Base-by-base conservation (phyloP, 92 coral and sea anemone species). In the Umimayanthus kanabou region DNA sequence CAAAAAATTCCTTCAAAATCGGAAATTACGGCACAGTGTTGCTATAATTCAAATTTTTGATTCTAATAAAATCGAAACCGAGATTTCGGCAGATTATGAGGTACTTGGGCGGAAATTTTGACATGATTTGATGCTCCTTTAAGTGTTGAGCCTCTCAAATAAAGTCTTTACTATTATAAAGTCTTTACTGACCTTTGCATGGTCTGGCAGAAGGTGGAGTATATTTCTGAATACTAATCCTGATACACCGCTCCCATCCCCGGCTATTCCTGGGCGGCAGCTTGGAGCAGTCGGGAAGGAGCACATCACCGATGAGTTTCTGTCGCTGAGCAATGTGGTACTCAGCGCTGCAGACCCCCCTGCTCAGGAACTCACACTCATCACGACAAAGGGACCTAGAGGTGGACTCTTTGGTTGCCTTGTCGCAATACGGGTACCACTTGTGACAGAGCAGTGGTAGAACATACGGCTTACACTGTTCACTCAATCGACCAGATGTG, bases 391-490 rank as follows among this genome's bases (percentile, higher is more conserved):
- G 87, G 18, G 93, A 80, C 22, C 94, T 85, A 16, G 94, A 90
- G 45, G 86, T 89, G 3, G 95, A 98, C 4, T 72, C 90, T 2
- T 85, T 6, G 0, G 90, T 88, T 0, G 78, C n/a, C 5, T 88
- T 47, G 88, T 95, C 98, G 11, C 99, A 97, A 76, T 90, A 93
- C 0, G 97, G 97, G 75, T 94, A 95, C 39, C 90, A 80, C 73
- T 90, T 93, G 88, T 95, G 96, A 14, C 99, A 97, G 72, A 97
- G 82, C 2, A 97, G 80, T 0, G 99, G 99, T 16, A 87, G 78
- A 1, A 94, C 98, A 80, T 83, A 92, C 4, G 98, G 98, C 37
- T 94, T 87, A 39, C 99, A 97, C 2, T 67, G 73, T 7, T 76
- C 74, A 23, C 98, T 92, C 4, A 97, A 80, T 80, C 82, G 26